These are phyloP conservation scores for Vanessa atalanta DNA, from an alignment of 1,140 invertebrate species.

Conservation along the genomic window DNA sequence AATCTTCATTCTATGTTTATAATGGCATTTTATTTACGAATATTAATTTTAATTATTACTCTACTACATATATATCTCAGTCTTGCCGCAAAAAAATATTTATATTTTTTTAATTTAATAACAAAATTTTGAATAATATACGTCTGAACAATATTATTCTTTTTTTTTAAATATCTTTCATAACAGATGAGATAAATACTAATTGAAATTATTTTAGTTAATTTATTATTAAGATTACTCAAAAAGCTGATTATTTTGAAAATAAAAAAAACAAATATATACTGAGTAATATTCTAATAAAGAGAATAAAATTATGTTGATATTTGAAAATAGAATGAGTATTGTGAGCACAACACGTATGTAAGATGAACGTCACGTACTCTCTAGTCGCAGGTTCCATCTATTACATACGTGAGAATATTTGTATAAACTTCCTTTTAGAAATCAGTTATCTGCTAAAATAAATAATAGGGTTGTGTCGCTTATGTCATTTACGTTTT, in stretches of 20 bases:
- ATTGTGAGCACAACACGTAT: conserved; percentile 54
- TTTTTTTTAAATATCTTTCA: too few species aligned
- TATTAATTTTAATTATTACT: too few species aligned
- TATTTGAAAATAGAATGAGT: conserved; percentile 32
- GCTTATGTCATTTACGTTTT: conserved; percentile 15
- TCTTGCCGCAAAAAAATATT: too few species aligned
- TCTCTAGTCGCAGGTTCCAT: conserved; percentile 49
- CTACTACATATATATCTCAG: too few species aligned
- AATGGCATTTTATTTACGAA: too few species aligned
- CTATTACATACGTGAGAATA: conserved; percentile 72
- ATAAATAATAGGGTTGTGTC: conserved; percentile 17
- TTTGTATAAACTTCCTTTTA: conserved; percentile 57
- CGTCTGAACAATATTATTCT: too few species aligned
- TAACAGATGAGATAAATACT: too few species aligned
- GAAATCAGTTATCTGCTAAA: conserved; percentile 17
- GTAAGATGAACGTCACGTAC: conserved; percentile 58
- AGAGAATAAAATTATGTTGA: conserved; percentile 5
- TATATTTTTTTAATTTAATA: too few species aligned
- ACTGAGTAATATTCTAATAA: background rate
- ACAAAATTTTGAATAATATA: too few species aligned
- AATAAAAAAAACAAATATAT: background rate
- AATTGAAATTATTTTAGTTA: too few species aligned
- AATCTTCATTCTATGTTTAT: too few species aligned
- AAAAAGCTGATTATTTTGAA: background rate
- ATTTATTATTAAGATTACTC: too few species aligned